phyloP scores from a whole-genome alignment of 2,888 invertebrate species.

The Tetragnatha montana region DNA sequence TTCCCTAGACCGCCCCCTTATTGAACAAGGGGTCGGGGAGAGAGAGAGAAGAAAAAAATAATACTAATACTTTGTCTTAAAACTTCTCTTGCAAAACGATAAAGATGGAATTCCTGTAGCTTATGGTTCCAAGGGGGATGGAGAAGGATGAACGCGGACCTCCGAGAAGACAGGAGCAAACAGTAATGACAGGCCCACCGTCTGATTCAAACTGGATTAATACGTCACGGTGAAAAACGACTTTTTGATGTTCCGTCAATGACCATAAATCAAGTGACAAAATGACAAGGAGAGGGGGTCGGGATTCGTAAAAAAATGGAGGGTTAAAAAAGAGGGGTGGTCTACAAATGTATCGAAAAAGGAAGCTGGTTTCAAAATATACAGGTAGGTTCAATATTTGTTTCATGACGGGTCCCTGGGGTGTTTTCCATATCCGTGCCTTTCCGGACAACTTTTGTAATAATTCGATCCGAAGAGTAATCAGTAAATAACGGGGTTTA shows the following conservation, averaged over 20 bases:
- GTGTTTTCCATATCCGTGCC: background rate
- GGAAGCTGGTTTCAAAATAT: background rate
- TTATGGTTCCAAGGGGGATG: conserved; percentile 3
- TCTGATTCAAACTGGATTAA: conserved; percentile 55
- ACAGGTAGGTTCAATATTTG: background rate
- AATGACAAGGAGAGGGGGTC: conserved; percentile 23
- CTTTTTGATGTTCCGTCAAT: conserved; percentile 53
- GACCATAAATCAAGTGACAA: conserved; percentile 53
- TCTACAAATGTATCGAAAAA: background rate
- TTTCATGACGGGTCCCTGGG: background rate
- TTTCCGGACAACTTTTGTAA: background rate
- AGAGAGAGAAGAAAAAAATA: background rate
- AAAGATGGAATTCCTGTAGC: conserved; percentile 36
- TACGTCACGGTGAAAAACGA: conserved; percentile 52
- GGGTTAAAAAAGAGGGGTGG: background rate
- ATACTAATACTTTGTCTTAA: conserved; percentile 40
- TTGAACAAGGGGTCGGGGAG: conserved; percentile 26
- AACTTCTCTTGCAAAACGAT: conserved; percentile 34
- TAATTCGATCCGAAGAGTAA: background rate
- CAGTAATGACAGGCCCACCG: conserved; percentile 44
- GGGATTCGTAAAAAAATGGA: conserved; percentile 3
- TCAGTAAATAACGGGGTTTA: background rate
- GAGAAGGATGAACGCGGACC: conserved; percentile 18
- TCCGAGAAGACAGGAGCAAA: conserved; percentile 43
- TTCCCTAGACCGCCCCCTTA: conserved; percentile 6